These are phyloP conservation scores for Cerceris ruficornis DNA, from an alignment of 2,888 invertebrate genomes.

Conservation along the genomic window DNA sequence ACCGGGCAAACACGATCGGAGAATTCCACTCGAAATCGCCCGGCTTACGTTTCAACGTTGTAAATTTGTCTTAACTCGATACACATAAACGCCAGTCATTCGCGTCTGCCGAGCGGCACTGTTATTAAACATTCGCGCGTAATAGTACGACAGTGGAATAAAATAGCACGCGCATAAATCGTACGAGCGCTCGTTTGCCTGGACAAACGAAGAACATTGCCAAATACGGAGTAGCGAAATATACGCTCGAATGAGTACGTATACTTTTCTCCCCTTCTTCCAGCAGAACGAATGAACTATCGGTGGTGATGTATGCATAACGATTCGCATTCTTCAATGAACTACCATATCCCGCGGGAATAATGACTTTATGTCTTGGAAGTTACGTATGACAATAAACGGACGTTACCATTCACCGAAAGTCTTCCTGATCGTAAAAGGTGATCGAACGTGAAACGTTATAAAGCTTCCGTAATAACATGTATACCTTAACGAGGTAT, in stretches of 20 bases:
- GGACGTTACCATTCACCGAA: constrained; percentile 11
- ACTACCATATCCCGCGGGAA: background rate
- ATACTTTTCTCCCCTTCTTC: background rate
- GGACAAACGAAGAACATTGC: background rate
- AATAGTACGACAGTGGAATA: background rate
- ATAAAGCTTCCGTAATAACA: constrained; percentile 46
- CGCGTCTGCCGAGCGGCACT: constrained; percentile 1
- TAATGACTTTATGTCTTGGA: constrained; percentile 16
- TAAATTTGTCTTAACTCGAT: constrained; percentile 13
- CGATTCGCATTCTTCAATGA: background rate
- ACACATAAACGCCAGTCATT: constrained; percentile 14
- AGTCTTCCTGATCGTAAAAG: constrained; percentile 41
- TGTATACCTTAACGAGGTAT: constrained; percentile 49
- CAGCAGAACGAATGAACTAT: background rate
- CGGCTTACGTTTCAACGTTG: constrained; percentile 23
- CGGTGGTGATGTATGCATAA: background rate
- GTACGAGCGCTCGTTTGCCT: constrained; percentile 4
- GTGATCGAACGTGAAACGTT: constrained; percentile 14
- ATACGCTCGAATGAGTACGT: constrained; percentile 1
- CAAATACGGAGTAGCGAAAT: constrained; percentile 4
- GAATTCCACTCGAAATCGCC: constrained; percentile 43
- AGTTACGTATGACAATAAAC: constrained; percentile 15
- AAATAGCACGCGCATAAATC: constrained; percentile 15
- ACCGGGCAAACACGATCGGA: constrained; percentile 55
- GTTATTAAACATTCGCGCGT: constrained; percentile 19